Conservation (phyloP, 1,140 invertebrate species). For the Limonius californicus region DNA sequence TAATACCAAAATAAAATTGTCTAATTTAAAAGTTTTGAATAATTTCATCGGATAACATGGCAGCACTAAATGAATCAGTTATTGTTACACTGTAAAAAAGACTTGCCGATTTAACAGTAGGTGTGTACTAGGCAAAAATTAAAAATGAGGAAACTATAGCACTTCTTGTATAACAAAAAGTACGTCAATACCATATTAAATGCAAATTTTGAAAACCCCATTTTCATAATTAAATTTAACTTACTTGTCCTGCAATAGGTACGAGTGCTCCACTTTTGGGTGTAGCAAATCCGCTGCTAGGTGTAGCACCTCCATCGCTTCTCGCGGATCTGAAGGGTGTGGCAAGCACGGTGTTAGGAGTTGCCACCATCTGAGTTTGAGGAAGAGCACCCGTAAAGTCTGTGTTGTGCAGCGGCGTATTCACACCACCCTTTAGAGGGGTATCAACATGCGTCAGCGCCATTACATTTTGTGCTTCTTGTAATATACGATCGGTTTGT, state of each 20-base stretch:
- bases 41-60: too few relatives aligned
- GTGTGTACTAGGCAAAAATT: too few relatives aligned
- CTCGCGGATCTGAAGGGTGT: conserved; percentile 79
- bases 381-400: conserved; percentile 86
- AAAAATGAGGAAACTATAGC: conserved; percentile 18
- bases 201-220: too few relatives aligned
- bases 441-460: conserved; percentile 96
- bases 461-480: conserved; percentile 99
- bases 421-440: conserved; percentile 92
- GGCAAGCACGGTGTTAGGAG: conserved; percentile 91
- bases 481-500: conserved; percentile 66
- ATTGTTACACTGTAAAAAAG: too few relatives aligned
- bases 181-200: too few relatives aligned
- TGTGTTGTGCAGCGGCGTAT: conserved; percentile 85
- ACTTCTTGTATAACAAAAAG: too few relatives aligned
- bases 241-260: conserved; percentile 31
- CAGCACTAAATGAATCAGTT: too few relatives aligned
- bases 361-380: conserved; percentile 67
- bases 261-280: conserved; percentile 49
- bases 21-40: too few relatives aligned
- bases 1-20: too few relatives aligned
- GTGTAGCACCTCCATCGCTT: conserved; percentile 47
- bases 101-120: too few relatives aligned
- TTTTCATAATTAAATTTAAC: too few relatives aligned
- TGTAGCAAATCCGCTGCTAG: conserved; percentile 52